Evolutionary conservation across 2,888 invertebrate species (phyloP).

Genomic region (Boloria euphrosyne): DNA sequence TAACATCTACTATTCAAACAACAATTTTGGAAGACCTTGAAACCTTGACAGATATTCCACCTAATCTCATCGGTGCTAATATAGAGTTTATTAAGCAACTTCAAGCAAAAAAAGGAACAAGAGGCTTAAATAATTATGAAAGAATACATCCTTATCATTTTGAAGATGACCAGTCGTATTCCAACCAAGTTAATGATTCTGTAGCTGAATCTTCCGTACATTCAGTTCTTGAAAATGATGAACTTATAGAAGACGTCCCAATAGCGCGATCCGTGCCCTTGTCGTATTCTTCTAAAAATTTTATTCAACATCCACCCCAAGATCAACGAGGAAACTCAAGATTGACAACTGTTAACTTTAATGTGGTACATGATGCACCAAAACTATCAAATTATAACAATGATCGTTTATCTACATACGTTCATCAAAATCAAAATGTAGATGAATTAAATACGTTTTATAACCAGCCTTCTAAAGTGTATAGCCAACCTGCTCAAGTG

Average conservation of each 20-base stretch:
- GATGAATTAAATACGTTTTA: conserved; percentile 53
- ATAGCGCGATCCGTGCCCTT: conserved; percentile 55
- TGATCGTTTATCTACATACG: conserved; percentile 49
- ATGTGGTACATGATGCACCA: conserved; percentile 64
- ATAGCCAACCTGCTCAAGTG: conserved; percentile 64
- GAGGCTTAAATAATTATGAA: conserved; percentile 55
- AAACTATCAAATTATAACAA: conserved; percentile 51
- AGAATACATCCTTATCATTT: conserved; percentile 73
- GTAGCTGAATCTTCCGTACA: conserved; percentile 60
- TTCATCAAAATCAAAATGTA: conserved; percentile 46
- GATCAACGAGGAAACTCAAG: conserved; percentile 53
- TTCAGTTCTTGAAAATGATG: conserved; percentile 41
- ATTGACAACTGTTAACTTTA: conserved; percentile 71
- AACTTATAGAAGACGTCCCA: conserved; percentile 55
- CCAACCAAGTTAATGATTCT: conserved; percentile 57
- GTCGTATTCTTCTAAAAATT: conserved; percentile 57
- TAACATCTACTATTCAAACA: conserved; percentile 49
- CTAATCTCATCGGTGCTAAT: conserved; percentile 72
- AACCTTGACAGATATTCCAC: conserved; percentile 63
- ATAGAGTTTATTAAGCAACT: conserved; percentile 76
- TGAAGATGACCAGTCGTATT: conserved; percentile 72
- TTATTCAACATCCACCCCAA: conserved; percentile 55
- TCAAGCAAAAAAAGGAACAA: conserved; percentile 68
- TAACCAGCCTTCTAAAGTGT: conserved; percentile 61
- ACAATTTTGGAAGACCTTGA: conserved; percentile 49